Evolutionary conservation across 2,888 invertebrate species (phyloP).

Genomic region (Adelphocoris suturalis): DNA sequence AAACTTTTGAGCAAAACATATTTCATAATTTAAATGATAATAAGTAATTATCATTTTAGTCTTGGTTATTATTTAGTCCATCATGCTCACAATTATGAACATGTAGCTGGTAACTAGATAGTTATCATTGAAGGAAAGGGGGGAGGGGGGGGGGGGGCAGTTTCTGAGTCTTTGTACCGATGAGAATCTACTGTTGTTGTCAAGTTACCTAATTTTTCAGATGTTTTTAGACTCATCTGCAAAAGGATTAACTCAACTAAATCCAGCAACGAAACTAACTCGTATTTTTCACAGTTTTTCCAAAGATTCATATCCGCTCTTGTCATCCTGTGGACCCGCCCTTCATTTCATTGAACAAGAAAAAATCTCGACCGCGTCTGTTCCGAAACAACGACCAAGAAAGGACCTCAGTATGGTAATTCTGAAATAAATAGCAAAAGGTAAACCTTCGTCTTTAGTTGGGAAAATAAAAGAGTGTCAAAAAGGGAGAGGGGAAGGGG

Average conservation of each 20-base stretch:
- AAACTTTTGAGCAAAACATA: too few relatives aligned
- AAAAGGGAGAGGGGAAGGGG: not conserved
- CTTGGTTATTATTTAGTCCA: too few relatives aligned
- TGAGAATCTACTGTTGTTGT: too few relatives aligned
- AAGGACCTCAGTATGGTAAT: conserved; percentile 52
- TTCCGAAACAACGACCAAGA: not conserved
- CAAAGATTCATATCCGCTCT: not conserved
- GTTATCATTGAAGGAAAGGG: too few relatives aligned
- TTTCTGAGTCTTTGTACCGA: too few relatives aligned
- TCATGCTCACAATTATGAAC: too few relatives aligned
- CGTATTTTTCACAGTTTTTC: not conserved
- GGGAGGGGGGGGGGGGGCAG: too few relatives aligned
- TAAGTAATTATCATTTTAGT: too few relatives aligned
- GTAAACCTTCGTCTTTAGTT: conserved; percentile 53
- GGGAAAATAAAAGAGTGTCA: conserved; percentile 47
- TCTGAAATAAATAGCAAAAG: conserved; percentile 61
- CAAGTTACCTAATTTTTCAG: too few relatives aligned
- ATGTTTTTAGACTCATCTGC: not conserved
- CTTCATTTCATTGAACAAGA: not conserved
- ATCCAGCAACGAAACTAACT: not conserved
- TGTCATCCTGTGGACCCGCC: not conserved
- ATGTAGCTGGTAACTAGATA: too few relatives aligned
- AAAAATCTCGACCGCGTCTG: not conserved
- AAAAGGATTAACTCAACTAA: not conserved
- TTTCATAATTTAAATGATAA: too few relatives aligned